Percentiles rank a stretch among this genome's conserved stretches.
Conservation (phyloP, 2,797 vertebrate genomes). For the Cercopithecus petaurista region DNA sequence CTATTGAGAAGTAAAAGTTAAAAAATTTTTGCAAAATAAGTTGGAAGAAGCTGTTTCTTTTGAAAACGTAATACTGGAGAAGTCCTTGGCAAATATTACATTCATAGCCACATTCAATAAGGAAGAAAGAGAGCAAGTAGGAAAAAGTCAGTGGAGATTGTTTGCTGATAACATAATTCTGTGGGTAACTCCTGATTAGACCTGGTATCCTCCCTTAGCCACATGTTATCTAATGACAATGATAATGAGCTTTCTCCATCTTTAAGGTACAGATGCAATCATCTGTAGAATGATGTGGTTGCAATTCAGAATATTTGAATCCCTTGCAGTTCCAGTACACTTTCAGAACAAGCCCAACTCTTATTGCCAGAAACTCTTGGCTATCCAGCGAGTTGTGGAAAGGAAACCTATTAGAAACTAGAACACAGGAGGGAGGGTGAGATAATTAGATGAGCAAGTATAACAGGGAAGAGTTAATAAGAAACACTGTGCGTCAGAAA, state of each 20-base stretch:
- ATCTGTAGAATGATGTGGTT: background rate
- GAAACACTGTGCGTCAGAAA: conserved; percentile 55
- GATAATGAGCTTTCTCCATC: background rate
- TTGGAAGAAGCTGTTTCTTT: background rate
- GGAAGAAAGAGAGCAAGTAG: background rate
- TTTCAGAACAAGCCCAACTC: background rate
- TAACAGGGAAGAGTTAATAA: conserved; percentile 49
- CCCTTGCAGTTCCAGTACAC: background rate
- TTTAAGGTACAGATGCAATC: background rate
- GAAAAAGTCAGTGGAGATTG: background rate
- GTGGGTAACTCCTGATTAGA: background rate
- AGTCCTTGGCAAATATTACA: background rate
- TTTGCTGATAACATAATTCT: background rate
- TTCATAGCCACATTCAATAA: background rate
- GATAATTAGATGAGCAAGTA: conserved; percentile 63
- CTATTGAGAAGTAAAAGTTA: background rate
- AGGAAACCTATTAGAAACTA: conserved; percentile 20
- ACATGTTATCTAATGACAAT: background rate
- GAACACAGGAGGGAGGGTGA: conserved; percentile 29
- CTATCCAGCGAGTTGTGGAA: conserved; percentile 59
- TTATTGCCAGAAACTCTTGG: conserved; percentile 72
- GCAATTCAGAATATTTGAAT: background rate
- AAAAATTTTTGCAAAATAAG: background rate
- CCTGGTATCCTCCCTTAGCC: background rate
- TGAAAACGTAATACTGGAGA: background rate